A percentile compares a stretch with the other conserved stretches of the same genome.
Conservation (phyloP, 2,888 invertebrate species). For the Melinaea menophilus region DNA sequence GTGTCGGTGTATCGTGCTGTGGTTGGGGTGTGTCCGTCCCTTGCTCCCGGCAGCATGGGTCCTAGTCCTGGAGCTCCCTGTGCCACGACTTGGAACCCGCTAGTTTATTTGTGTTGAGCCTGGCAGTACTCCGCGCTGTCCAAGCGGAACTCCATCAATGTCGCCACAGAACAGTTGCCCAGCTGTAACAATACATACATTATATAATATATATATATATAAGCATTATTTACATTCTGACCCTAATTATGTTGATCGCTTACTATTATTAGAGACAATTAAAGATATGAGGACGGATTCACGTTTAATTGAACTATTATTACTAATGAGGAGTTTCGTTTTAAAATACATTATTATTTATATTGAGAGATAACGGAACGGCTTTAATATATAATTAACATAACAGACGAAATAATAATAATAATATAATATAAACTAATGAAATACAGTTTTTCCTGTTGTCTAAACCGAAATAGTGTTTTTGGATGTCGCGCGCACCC, state of each 20-base stretch:
- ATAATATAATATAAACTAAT: too few relatives aligned
- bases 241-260: conserved; percentile 12
- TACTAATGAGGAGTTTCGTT: conserved; percentile 17
- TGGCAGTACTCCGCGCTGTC: conserved; percentile 99
- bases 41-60: conserved; percentile 70
- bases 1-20: conserved; percentile 59
- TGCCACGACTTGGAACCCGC: conserved; percentile 55
- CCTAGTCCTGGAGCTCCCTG: conserved; percentile 52
- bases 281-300: conserved; percentile 12
- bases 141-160: conserved; percentile 99
- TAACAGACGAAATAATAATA: too few relatives aligned
- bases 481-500: conserved; percentile 35
- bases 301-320: conserved; percentile 10
- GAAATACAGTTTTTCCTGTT: too few relatives aligned
- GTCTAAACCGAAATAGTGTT: conserved; percentile 1
- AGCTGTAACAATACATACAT: conserved; percentile 81
- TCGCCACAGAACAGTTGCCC: conserved; percentile 92
- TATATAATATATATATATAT: conserved; percentile 13
- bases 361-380: conserved; percentile 9
- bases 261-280: conserved; percentile 16
- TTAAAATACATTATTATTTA: conserved; percentile 13
- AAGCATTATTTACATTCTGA: conserved; percentile 21
- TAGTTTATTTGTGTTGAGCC: conserved; percentile 96
- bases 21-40: conserved; percentile 58
- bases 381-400: too few relatives aligned